Evolutionary conservation across 2,113 vertebrate genomes (phyloP).

Genomic region (Atractosteus spatula): DNA sequence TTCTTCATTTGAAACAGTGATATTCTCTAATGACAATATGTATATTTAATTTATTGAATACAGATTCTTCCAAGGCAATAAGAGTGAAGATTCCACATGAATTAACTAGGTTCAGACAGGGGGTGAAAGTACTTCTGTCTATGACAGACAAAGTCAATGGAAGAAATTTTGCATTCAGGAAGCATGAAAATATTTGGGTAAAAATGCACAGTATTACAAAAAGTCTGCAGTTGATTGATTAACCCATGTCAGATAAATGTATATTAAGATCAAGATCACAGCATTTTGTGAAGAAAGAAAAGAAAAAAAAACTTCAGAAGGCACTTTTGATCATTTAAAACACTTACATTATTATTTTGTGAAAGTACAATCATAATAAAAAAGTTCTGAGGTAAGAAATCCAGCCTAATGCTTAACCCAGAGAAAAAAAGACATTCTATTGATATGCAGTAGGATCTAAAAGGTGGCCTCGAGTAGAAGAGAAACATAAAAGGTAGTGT

Average conservation of each 20-base stretch:
- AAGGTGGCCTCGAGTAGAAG: conserved; percentile 3
- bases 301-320: background rate
- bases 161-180: too few relatives aligned
- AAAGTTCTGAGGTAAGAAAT: background rate
- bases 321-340: background rate
- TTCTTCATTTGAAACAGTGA: too few relatives aligned
- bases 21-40: too few relatives aligned
- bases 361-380: conserved; percentile 11
- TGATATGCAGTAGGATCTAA: conserved; percentile 16
- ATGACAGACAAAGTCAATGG: too few relatives aligned
- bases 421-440: background rate
- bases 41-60: too few relatives aligned
- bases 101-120: too few relatives aligned
- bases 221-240: background rate
- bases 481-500: conserved; percentile 12
- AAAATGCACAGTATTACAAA: too few relatives aligned
- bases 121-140: too few relatives aligned
- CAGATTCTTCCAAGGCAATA: too few relatives aligned
- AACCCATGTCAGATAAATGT: background rate
- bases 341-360: background rate
- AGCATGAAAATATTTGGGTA: too few relatives aligned
- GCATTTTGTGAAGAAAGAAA: background rate
- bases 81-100: too few relatives aligned
- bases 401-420: background rate
- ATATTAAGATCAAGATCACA: background rate